Percentiles rank a stretch among this genome's conserved stretches.
Evolutionary conservation across 2,113 vertebrate species (phyloP).

Genomic region (Circaetus cinerascens): DNA sequence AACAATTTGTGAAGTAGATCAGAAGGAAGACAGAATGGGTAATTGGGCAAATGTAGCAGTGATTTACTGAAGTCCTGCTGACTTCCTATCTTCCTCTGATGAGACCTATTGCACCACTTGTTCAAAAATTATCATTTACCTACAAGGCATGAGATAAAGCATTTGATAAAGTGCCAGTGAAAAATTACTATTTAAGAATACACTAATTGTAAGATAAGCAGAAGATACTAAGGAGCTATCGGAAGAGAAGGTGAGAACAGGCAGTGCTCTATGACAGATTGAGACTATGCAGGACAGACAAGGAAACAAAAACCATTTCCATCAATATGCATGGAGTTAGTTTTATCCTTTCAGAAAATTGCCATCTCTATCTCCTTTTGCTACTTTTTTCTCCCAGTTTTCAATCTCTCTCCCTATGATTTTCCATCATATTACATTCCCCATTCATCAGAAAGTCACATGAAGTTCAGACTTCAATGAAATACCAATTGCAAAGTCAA

Average conservation of each 20-base stretch:
- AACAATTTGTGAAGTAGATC: neutral
- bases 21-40: neutral
- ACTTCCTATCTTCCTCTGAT: neutral
- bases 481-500: neutral
- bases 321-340: neutral
- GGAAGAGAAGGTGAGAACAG: neutral
- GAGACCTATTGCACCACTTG: neutral
- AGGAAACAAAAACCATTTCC: neutral
- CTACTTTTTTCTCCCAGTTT: neutral
- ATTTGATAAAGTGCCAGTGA: neutral
- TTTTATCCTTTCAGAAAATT: neutral
- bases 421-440: neutral
- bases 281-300: neutral
- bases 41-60: neutral
- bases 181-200: neutral
- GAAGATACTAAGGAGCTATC: neutral
- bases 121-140: neutral
- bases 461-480: neutral
- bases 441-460: neutral
- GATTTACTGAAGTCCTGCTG: neutral
- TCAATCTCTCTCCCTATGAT: neutral
- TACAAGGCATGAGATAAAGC: neutral
- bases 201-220: neutral
- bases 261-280: neutral
- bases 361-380: neutral